A percentile compares a stretch with the other conserved stretches of the same genome.
Conservation (phyloP, 2,113 vertebrate species). For the Myrmecobius fasciatus region DNA sequence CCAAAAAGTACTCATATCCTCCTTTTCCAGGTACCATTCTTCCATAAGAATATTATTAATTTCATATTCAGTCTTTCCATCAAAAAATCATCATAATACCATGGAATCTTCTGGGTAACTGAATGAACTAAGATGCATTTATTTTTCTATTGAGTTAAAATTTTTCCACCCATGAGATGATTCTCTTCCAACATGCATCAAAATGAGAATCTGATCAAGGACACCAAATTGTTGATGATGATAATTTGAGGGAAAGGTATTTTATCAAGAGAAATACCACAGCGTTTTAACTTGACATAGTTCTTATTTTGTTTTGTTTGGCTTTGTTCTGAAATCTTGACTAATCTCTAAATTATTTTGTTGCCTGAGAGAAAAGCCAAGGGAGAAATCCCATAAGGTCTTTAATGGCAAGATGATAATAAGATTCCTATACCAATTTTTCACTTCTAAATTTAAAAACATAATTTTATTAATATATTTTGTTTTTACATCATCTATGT, state of each 20-base stretch:
- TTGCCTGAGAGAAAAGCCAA: too few species aligned
- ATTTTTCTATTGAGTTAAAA: neutral
- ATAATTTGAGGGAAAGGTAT: too few species aligned
- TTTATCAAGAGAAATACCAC: too few species aligned
- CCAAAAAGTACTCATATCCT: neutral
- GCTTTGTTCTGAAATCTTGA: too few species aligned
- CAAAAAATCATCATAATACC: neutral
- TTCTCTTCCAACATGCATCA: too few species aligned
- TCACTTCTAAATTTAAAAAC: too few species aligned
- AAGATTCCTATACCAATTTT: neutral
- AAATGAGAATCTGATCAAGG: too few species aligned
- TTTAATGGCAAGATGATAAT: rapidly evolving
- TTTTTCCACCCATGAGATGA: neutral
- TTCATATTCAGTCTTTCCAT: neutral
- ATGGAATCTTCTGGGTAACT: neutral
- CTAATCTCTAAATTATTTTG: too few species aligned
- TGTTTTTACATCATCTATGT: neutral
- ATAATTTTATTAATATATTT: too few species aligned
- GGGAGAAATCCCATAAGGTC: neutral
- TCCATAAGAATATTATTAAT: neutral
- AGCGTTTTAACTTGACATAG: too few species aligned
- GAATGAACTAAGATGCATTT: neutral
- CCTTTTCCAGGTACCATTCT: neutral
- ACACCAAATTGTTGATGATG: too few species aligned
- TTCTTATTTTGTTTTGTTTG: too few species aligned